A percentile compares a stretch with the other conserved stretches of the same genome.
phyloP scores from a whole-genome alignment of 2,888 invertebrate species.

The Chesias legatella region DNA sequence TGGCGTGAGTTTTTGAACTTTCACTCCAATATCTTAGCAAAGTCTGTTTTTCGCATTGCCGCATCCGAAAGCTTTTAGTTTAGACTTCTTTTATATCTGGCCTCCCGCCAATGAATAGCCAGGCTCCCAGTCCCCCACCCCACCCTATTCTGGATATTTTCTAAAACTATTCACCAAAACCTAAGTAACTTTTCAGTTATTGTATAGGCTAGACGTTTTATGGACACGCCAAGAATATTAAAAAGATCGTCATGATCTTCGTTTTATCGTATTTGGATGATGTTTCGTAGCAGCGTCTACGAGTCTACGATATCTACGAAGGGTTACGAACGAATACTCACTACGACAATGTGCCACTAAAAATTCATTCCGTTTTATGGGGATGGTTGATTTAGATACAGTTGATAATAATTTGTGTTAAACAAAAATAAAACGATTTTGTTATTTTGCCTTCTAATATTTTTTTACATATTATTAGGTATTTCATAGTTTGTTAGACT shows the following conservation, averaged over 20 bases:
- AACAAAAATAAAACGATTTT: no score
- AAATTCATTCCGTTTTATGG: no score
- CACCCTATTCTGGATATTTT: constrained; percentile 21
- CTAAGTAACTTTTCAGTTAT: constrained; percentile 10
- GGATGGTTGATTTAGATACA: no score
- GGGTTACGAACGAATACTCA: background rate
- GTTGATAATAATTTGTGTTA: no score
- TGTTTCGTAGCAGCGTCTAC: constrained; percentile 11
- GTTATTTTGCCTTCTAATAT: no score
- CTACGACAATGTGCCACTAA: background rate
- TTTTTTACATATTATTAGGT: no score
- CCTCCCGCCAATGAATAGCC: constrained; percentile 26
- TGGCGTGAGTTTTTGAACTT: no score
- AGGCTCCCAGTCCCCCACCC: constrained; percentile 8
- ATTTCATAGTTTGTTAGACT: no score
- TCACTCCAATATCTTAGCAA: no score
- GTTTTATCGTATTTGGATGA: background rate
- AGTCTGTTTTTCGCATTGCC: constrained; percentile 8
- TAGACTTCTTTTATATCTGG: constrained; percentile 17
- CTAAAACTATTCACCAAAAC: constrained; percentile 18
- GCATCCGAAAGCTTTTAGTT: constrained; percentile 8
- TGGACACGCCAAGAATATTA: constrained; percentile 15
- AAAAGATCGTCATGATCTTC: constrained; percentile 7
- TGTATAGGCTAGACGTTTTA: constrained; percentile 13
- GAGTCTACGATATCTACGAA: constrained; percentile 3